Percentiles rank a stretch among this genome's conserved stretches.
Evolutionary conservation across 2,888 invertebrate genomes (phyloP).

Genomic region (Drosophila neotestacea): DNA sequence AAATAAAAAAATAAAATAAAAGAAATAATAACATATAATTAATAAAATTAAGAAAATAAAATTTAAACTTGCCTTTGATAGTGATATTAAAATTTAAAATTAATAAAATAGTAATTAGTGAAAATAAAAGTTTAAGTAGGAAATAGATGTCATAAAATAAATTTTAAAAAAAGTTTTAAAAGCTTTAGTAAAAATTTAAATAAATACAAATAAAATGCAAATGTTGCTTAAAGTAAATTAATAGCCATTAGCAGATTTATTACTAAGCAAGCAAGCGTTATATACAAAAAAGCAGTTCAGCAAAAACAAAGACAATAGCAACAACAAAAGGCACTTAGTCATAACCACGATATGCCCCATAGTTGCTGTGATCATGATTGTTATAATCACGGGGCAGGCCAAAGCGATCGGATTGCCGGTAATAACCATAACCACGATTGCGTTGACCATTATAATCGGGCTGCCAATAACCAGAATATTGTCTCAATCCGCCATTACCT

Average conservation of each 20-base stretch:
- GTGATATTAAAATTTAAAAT: constrained; percentile 4
- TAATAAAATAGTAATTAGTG: neutral
- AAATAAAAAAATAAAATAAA: no score
- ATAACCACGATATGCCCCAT: constrained; percentile 70
- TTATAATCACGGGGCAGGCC: constrained; percentile 72
- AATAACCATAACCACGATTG: constrained; percentile 88
- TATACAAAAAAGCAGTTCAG: constrained; percentile 44
- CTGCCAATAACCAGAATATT: constrained; percentile 87
- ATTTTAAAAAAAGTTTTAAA: neutral
- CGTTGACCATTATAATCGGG: constrained; percentile 86
- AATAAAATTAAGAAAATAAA: neutral
- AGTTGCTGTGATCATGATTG: constrained; percentile 48
- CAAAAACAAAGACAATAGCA: constrained; percentile 30
- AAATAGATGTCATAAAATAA: neutral
- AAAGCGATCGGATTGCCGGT: constrained; percentile 82
- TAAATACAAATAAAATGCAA: constrained; percentile 8
- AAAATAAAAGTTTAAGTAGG: neutral
- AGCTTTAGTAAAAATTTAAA: no score
- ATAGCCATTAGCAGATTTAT: constrained; percentile 42
- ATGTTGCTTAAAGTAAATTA: constrained; percentile 49
- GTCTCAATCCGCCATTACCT: constrained; percentile 87
- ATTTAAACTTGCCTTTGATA: no score
- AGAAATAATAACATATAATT: no score
- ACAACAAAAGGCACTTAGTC: constrained; percentile 49
- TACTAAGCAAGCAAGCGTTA: constrained; percentile 36